Base-by-base conservation (phyloP, 1,140 invertebrate genomes). In the Hypsibius dujardini region DNA sequence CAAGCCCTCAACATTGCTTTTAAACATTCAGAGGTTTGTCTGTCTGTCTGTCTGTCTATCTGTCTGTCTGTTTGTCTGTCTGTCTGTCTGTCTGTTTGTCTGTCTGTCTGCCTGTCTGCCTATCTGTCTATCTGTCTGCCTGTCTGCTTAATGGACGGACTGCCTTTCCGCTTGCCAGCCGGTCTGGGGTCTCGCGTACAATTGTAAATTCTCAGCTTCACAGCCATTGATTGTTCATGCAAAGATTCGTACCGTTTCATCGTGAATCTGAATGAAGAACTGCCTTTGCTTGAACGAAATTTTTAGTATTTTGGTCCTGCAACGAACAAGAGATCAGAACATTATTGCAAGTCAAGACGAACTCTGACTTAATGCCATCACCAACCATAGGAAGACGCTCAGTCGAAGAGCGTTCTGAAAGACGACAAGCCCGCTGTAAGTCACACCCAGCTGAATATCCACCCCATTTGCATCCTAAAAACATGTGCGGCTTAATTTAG, bases 211-310 rank as follows among this genome's bases (percentile, higher is more conserved):
- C 46, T 45, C 45, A 15, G 14, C 2, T 15, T 42, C 70, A 71
- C 40, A 14, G 50, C 50, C 15, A 72, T 72, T 40, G 28, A 1
- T 71, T 56, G 46, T 56, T n/a, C 59, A 47, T 45, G 28, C n/a
- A 46, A 71, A n/a, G 46, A 59, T 73, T 82, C 84, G 85, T 83
- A 93, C 90, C 79, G 87, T 84, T 84, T 96, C 92, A 79, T 90
- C 84, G 76, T 91, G 84, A 59, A 96, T 79, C 78, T 96, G 92
- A 76, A 96, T 94, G 75, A 95, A 96, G 83, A 98, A 98, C 78
- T 94, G 90, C 81, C 95, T 96, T 76, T 92, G 84, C 83, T 98
- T 98, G 80, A 98, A 98, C 45, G 93, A 97, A 74, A 98, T 93
- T 82, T 98, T 98, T 42, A 97, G 90, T 78, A 98, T 98, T 84